Base-by-base conservation (phyloP, 2,113 vertebrate species). In the Mobula birostris region DNA sequence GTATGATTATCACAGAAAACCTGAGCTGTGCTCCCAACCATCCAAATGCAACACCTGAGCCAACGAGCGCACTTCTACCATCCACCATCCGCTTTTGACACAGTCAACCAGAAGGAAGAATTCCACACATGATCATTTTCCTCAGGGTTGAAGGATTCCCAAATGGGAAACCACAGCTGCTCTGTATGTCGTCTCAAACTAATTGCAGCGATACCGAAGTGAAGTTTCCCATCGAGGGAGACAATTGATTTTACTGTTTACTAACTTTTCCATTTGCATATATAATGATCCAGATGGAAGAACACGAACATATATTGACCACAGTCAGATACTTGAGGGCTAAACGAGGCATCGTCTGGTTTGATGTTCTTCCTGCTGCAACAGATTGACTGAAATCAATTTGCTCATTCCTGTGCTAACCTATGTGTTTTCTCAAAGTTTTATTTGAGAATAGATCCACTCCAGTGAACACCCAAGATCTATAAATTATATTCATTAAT, bases 1-100 rank as follows among this genome's bases (percentile, higher is more conserved):
- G 98, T 0, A 97, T 97, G 0, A 95, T 99, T 85, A 98, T 95
- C 95, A 98, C 98, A 0, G 98, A 98, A 0, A 98, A 96, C 95
- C 96, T 99, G 94, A 97, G 95, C 94, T 99, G 98, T 94, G 94
- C 96, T 7, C 77, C 94, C 0, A 95, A 0, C 2, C 0, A 5
- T 4, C 32, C 68, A 74, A 17, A 0, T 0, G 7, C 90, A 74
- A 93, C 90, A 48, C 19, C 1, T 27, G 68, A 17, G 36, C 68
- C 91, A 24, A 15, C 19, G 9, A 92, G 15, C 15, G 72, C 32
- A 21, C 5, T 29, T 29, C 0, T 58, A 15, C 12, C 48, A 19
- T 74, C 1, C 79, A 82, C 36, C 36, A 80, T 15, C 5, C 21
- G 21, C 0, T 19, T 40, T 1, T 29, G n/a, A 17, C 5, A 15